Evolutionary conservation across 2,113 vertebrate genomes (phyloP), one percentile per base, ranked within the genome.

Genomic region (Glaucidium brasilianum): DNA sequence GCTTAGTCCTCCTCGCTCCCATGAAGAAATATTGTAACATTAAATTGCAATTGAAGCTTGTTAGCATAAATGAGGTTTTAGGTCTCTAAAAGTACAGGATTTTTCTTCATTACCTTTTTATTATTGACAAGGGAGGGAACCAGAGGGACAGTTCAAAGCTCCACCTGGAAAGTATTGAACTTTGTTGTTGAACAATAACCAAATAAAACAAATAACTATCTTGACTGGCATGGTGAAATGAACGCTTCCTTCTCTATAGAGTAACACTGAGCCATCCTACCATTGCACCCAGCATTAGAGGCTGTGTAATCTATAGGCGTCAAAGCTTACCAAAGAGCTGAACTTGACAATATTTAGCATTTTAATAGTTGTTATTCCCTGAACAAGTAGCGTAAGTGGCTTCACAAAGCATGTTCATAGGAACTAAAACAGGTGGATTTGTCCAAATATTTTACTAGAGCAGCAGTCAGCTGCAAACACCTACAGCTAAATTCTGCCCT

Each of bases 21-120:
- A 98, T 96, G 93, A 98, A 96, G 96, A 98, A 97, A 96, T 97
- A 97, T 20, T 49, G 85, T 93, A 94, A 93, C 97, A 73, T 59
- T 64, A 94, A 97, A 81, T 92, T 66, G 94, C 97, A 92, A 92
- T 52, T 93, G 94, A 95, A 96, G 97, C 97, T 98, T 95, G 78
- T 97, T 92, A 97, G 97, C 95, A 62, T 97, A 35, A 97, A 90
- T 87, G 96, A 97, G 97, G 92, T 93, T 96, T 95, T 97, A 98
- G 96, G 97, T 97, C 92, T 98, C 96, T 96, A 45, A 93, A 97
- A 97, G 86, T 96, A 92, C 93, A 96, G 97, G 97, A 97, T 97
- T 98, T 98, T 98, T 96, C 97, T 97, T 98, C 97, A 95, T 98
- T 96, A 95, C 95, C 97, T 98, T 98, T 98, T 98, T 98, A 97